phyloP scores from a whole-genome alignment of 1,140 invertebrate genomes.

The Colletes gigas region DNA sequence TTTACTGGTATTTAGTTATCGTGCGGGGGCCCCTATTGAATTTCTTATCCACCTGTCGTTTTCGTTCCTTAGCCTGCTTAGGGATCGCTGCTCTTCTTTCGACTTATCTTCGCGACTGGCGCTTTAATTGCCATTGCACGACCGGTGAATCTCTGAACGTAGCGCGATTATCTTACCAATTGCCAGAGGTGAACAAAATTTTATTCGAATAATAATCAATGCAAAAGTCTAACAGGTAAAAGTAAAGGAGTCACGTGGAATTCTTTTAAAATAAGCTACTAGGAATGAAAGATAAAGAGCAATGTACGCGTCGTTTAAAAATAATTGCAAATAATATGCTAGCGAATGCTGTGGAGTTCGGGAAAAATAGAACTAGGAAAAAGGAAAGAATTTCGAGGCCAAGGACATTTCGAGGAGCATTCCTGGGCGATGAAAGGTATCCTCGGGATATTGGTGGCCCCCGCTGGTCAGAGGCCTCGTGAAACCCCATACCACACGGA shows the following conservation, averaged over 20 bases:
- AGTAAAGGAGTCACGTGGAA: too few species aligned
- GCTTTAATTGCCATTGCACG: slow-evolving; percentile 43
- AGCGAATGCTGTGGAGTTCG: too few species aligned
- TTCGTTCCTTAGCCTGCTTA: slow-evolving; percentile 25
- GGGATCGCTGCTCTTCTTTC: slow-evolving; percentile 7
- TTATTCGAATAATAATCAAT: too few species aligned
- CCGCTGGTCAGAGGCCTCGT: slow-evolving; percentile 28
- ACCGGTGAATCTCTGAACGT: background rate
- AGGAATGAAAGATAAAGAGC: too few species aligned
- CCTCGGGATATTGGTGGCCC: slow-evolving; percentile 41
- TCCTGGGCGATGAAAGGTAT: slow-evolving; percentile 38
- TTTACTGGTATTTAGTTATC: slow-evolving; percentile 16
- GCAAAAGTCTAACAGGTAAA: too few species aligned
- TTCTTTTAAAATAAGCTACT: too few species aligned
- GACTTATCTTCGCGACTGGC: slow-evolving; percentile 23
- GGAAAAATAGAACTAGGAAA: background rate
- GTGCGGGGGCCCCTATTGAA: slow-evolving; percentile 12
- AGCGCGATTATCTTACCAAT: too few species aligned
- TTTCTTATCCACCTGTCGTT: slow-evolving; percentile 15
- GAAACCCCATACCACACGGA: slow-evolving; percentile 44
- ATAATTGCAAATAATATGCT: too few species aligned
- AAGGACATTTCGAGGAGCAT: slow-evolving; percentile 14
- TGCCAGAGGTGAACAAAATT: too few species aligned
- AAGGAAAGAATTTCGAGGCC: slow-evolving; percentile 4
- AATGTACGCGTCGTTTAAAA: too few species aligned